Base-by-base conservation (phyloP, 2,888 invertebrate species). In the Rhodophaea formosa region DNA sequence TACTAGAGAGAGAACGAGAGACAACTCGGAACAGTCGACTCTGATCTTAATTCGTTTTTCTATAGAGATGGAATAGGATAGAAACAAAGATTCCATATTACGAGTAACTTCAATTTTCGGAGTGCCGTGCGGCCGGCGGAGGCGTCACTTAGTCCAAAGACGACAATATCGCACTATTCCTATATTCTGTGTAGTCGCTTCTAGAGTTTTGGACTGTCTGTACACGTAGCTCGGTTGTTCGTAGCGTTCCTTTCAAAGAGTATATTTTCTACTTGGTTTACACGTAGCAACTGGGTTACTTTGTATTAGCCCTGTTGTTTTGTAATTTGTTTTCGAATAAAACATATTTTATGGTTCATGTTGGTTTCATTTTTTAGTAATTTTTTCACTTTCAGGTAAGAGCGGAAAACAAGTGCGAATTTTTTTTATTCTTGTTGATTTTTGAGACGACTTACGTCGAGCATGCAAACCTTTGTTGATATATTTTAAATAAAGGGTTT, bases 131-230 rank as follows among this genome's bases (percentile, higher is more conserved):
- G 35, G 35, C 35, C 51, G 51, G 16, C 51, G 51, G 49, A 14
- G 3, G 12, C 14, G 39, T 49, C 56, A 55, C 56, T 35, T 77
- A 74, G 82, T 84, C 85, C 82, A 84, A 82, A 66, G 67, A 74
- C 67, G 85, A 86, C 85, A 85, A 85, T 84, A 84, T 77, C 65
- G 75, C 75, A 73, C 79, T 72, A 77, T 80, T 80, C 82, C 80
- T 84, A 82, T 80, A 70, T 79, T 75, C 65, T 63, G 68, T 42
- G 67, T 80, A 80, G 71, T 47, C 65, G 59, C 63, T 60, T 63
- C 62, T 70, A 57, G 53, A 39, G 43, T 15, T 57, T 56, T 61
- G 49, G 15, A 56, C 49, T 29, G 29, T 39, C 39, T 56, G 42
- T 42, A 49, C 42, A 29, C 47, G 43, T 53, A 53, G 43, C 15